Evolutionary conservation across 2,113 vertebrate genomes (phyloP), one percentile per base, ranked within the genome.

Genomic region (Grantiella picta): DNA sequence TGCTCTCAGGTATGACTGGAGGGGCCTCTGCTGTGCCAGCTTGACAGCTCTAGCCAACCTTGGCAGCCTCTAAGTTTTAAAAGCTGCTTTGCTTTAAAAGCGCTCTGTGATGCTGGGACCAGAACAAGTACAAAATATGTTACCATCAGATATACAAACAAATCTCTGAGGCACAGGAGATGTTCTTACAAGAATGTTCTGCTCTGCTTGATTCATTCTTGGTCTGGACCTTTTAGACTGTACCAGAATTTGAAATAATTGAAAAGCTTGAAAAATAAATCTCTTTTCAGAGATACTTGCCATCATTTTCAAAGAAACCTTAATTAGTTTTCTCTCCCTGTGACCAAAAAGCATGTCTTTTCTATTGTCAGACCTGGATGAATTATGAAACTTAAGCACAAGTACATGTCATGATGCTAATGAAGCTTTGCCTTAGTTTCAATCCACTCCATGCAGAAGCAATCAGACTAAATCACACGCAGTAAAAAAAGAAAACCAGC

Each of bases 141-240:
- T 94, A 92, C 90, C 85, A 91, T 96, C 86, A 96, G 75, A 96
- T 93, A 89, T 7, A 95, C 78, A 97, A 97, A 96, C 89, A 96
- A 85, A 94, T 94, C 52, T 95, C 93, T 92, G 77, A 94, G 88
- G 82, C 72, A 77, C 4, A 20, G 69, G 36, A 85, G 66, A 82
- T 94, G 64, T 85, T 94, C 93, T 93, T 88, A 95, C 61, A 88
- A 54, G 66, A 94, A 96, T 52, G 89, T 94, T 97, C 85, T 96
- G 93, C 87, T 97, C 68, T 89, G 69, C 79, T 97, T 95, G 36
- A 38, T 91, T 94, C 86, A 59, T 92, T 86, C 81, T 78, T 85
- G 79, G 50, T 88, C 69, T 93, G 28, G 80, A 90, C 93, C 69
- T 93, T 96, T 96, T 88, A 90, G 66, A 69, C 82, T 86, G 42